Evolutionary conservation across 2,888 invertebrate genomes (phyloP), one percentile per base, ranked within the genome.

Genomic region (Eulithis testata): DNA sequence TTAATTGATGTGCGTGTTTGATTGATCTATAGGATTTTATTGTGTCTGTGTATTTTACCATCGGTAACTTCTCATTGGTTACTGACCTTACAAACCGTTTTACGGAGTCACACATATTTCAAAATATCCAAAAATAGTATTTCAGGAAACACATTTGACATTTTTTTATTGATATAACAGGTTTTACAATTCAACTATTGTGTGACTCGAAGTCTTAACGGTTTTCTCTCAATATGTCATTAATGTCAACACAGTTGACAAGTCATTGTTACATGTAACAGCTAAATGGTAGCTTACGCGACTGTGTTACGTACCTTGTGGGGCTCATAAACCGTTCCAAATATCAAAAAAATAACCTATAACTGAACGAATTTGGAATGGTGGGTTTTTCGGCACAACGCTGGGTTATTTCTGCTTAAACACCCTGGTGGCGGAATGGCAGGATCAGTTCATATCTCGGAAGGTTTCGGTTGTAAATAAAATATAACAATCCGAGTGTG

Each of bases 261-360:
- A 14, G 45, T 31, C 52, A 51, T 36, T 53, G 53, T 40, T 37
- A 58, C 61, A 85, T 85, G 81, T 89, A 90, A 90, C 91, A 88
- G 90, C 89, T 89, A 86, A 86, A 87, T 82, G 76, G 80, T 86
- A 87, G 90, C 87, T 90, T 89, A 84, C 86, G 90, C 90, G 91
- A 89, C 90, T 91, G 91, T 93, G 91, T 91, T 83, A 85, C 90
- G 90, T 91, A 85, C 87, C 85, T 87, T 70, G 82, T 90, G 90
- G 91, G 91, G 91, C 90, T 90, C 75, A 43, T 7, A 31, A 74
- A 74, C 77, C 79, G 77, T 86, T 85, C 81, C 84, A 82, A 87
- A 80, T 67, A 66, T 60, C 71, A 73, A 68, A 76, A 52, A 76
- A 72, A 73, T 69, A 72, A 70, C 62, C 59, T 53, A 64, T 66